Percentiles rank a stretch among this genome's conserved stretches.
These are phyloP conservation scores for Manis crassicaudata DNA, from an alignment of 2,797 vertebrate genomes.

Conservation along the genomic window DNA sequence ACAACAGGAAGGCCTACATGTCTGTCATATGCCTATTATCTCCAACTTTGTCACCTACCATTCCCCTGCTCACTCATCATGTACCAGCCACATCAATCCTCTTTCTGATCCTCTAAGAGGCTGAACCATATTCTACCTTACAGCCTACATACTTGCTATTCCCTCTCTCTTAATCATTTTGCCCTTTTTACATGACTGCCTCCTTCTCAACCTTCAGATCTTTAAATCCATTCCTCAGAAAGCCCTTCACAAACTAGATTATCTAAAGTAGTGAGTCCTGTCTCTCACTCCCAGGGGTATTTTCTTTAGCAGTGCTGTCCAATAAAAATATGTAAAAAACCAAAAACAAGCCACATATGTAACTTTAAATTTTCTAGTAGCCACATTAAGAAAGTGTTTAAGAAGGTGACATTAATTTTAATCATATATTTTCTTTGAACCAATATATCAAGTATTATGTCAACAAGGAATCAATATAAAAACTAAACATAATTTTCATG, in stretches of 20 bases:
- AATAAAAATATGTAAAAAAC: conserved; percentile 6
- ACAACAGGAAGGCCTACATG: background rate
- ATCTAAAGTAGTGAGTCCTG: background rate
- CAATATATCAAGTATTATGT: conserved; percentile 2
- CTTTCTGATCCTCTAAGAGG: background rate
- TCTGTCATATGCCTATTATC: background rate
- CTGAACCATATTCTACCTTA: background rate
- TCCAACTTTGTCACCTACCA: background rate
- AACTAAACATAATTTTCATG: conserved; percentile 20
- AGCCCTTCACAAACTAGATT: background rate
- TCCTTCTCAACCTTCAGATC: background rate
- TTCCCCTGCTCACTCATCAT: background rate
- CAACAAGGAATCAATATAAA: conserved; percentile 47
- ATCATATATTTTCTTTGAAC: conserved; percentile 58
- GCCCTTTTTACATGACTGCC: background rate
- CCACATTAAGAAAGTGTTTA: background rate
- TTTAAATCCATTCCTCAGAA: background rate
- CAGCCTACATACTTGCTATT: background rate
- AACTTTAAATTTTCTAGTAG: conserved; percentile 34
- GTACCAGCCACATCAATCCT: background rate
- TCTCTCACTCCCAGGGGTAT: background rate
- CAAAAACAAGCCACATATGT: background rate
- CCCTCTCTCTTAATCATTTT: background rate
- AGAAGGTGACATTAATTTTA: conserved; percentile 10
- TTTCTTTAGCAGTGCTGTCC: background rate